Base-by-base conservation (phyloP, 2,797 vertebrate genomes). In the Botia almorhae region DNA sequence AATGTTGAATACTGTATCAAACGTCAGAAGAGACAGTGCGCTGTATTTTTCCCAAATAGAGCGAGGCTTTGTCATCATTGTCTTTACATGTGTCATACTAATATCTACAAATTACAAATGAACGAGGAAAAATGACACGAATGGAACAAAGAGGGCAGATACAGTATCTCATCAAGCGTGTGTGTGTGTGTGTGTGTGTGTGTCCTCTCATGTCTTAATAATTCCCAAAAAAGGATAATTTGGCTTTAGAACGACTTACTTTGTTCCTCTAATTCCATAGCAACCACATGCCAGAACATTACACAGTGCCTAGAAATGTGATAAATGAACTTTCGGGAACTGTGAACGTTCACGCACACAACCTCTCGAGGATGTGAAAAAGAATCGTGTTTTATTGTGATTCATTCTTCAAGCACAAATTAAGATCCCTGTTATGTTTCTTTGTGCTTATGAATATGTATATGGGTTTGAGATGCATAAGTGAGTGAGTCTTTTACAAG, bases 221-320 rank as follows among this genome's bases (percentile, higher is more conserved):
- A 83, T 79, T 65, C n/a, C n/a, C 56, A 84, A 65, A 84, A 82
- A 53, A 71, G 85, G 58, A 56, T 60, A 64, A 82, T 67, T 39
- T 17, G 69, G 58, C 56, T 82, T 53, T 60, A 29, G 67, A 84
- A 74, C 21, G 19, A 51, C 51, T 53, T 56, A 72, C 79, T 77
- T 81, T 81, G 74, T 83, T 83, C 69, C 13, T 36, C 51, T 63
- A 81, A 83, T 74, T 85, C 75, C 84, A 81, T 78, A 75, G 78
- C 78, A 85, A 83, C 81, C 60, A 56, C 55, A 85, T 60, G 74
- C 69, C 67, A 67, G 53, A 79, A 39, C 5, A 13, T 78, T 71
- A 36, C 55, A 33, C 39, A 16, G 53, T 64, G 39, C 7, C 39
- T 26, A 39, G 72, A 79, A 55, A 46, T 39, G 46, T 63, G 58